Evolutionary conservation across 2,113 vertebrate species (phyloP).

Genomic region (Campylorhamphus procurvoides): DNA sequence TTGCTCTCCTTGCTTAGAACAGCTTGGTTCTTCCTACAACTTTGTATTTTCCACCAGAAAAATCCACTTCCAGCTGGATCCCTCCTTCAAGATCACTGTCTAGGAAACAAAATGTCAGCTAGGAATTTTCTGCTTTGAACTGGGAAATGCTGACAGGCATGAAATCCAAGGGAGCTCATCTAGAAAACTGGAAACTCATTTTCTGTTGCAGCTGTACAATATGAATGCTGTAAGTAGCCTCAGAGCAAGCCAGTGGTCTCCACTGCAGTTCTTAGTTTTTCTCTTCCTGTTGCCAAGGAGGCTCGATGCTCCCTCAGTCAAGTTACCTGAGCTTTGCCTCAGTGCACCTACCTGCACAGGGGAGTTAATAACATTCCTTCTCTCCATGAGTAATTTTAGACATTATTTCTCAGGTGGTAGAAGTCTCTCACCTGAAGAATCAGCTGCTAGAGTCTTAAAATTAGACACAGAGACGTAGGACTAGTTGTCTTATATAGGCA

Average conservation of each 20-base stretch:
- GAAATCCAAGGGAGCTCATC: neutral
- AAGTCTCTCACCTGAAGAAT: neutral
- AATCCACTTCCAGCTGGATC: conserved; percentile 2
- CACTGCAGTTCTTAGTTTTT: neutral
- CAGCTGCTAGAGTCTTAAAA: neutral
- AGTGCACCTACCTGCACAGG: neutral
- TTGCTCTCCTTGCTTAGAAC: neutral
- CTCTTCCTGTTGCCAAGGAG: neutral
- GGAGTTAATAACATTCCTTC: neutral
- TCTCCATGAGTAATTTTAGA: neutral
- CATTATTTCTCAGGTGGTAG: neutral
- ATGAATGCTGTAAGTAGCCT: neutral
- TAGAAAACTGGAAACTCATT: neutral
- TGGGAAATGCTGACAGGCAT: conserved; percentile 2
- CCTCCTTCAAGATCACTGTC: conserved; percentile 31
- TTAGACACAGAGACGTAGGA: neutral
- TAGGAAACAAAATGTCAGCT: conserved; percentile 46
- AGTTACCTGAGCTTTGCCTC: neutral
- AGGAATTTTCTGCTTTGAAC: conserved; percentile 45
- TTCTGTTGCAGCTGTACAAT: neutral
- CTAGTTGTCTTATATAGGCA: neutral
- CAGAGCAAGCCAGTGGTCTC: neutral
- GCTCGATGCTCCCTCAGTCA: neutral
- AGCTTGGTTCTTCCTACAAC: neutral
- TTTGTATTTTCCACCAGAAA: conserved; percentile 44